Evolutionary conservation across 2,888 invertebrate species (phyloP), one percentile per base, ranked within the genome.

Genomic region (Epinotia nisella): DNA sequence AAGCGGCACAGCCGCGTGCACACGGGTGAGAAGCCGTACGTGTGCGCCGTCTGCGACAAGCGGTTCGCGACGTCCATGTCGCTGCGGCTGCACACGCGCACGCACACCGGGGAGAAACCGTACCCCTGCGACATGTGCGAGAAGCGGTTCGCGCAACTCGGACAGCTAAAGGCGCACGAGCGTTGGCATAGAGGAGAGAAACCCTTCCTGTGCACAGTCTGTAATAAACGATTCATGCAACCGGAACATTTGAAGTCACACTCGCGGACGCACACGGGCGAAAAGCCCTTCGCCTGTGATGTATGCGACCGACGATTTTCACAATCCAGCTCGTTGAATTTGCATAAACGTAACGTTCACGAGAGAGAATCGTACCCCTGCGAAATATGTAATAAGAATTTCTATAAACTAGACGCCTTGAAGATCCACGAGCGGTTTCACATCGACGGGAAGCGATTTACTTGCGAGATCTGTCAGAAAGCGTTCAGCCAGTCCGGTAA

Each of bases 91-190:
- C 55, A 56, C 21, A 21, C 13, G 21, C 13, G 19, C 13, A 56
- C 55, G 4, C 55, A 35, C n/a, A 61, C 60, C 64, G 60, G 13
- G 4, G 55, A 21, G 21, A 56, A 56, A 21, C 55, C 55, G 21
- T 21, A 21, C 13, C 13, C 55, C 2, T 58, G 56, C 29, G 56
- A 58, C 29, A 29, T 58, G 15, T 58, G 56, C 56, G 15, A 5
- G 29, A 58, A 29, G 13, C 21, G 29, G 29, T 58, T 58, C 29
- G 29, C 56, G n/a, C 56, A 58, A 10, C 53, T 49, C 45, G 45
- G 45, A n/a, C 45, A 49, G 45, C n/a, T 49, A n/a, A 49, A 49
- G n/a, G 45, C 45, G 15, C 45, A 49, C 45, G 45, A 49, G n/a
- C 45, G 45, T 49, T 49, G 45, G 45, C 45, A 49, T 3, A 3